phyloP scores from a whole-genome alignment of 1,140 invertebrate genomes.

The Dolichoris vasculosae region DNA sequence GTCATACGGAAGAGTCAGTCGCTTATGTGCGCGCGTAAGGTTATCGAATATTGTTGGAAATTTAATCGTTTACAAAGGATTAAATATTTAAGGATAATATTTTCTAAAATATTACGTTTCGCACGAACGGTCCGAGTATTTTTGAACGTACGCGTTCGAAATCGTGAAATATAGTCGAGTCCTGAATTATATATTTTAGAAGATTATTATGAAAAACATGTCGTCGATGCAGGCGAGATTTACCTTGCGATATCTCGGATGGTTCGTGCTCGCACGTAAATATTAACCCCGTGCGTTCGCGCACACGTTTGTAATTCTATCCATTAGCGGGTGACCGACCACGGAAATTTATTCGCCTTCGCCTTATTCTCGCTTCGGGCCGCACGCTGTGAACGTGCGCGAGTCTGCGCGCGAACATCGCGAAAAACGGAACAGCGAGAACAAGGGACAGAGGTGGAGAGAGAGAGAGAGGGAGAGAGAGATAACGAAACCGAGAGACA shows the following conservation, averaged over 20 bases:
- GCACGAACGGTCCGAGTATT: background rate
- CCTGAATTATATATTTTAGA: background rate
- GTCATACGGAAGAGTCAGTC: background rate
- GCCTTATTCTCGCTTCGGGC: background rate
- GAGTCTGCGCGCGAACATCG: conserved; percentile 34
- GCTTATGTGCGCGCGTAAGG: background rate
- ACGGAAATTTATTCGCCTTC: conserved; percentile 60
- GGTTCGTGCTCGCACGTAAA: background rate
- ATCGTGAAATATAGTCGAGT: background rate
- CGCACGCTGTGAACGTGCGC: conserved; percentile 23
- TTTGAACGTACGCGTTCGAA: background rate
- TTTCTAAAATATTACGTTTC: background rate
- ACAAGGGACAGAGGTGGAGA: conserved; percentile 24
- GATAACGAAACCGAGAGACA: background rate
- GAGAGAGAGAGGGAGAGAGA: background rate
- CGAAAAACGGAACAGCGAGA: conserved; percentile 47
- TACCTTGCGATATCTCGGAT: background rate
- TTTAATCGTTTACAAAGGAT: background rate
- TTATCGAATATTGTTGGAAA: background rate
- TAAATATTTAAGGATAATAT: background rate
- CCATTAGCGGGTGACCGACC: conserved; percentile 56
- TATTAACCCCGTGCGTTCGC: conserved; percentile 41
- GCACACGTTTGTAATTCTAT: conserved; percentile 58
- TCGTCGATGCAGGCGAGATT: background rate
- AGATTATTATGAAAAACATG: conserved; percentile 7